Base-by-base conservation (phyloP, 2,797 vertebrate genomes). In the Podarcis siculus region DNA sequence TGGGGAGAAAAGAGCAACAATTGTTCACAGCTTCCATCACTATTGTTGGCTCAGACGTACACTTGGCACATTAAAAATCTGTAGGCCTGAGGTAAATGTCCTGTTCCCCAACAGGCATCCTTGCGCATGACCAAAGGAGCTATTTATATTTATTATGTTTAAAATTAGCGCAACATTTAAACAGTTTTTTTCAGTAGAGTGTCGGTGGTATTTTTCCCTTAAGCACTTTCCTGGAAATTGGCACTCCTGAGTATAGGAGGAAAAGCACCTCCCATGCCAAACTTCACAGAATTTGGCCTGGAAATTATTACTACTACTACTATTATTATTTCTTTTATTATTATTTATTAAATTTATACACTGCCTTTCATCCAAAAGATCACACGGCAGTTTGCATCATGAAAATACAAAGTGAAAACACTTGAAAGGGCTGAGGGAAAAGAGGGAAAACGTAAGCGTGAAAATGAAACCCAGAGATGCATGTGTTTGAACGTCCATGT, bases 131-230 rank as follows among this genome's bases (percentile, higher is more conserved):
- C 10, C 8, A 15, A 85, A 75, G 21, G 30, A 12, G 49, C 30
- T 82, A 42, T 64, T 87, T 45, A 27, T 82, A 7, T 64, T 61
- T 67, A 37, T 13, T 77, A 37, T 55, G 25, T 30, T 87, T 76
- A 30, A 82, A 76, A 87, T 87, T 76, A 69, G 45, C 78, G 58
- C 27, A 61, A 32, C 32, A 72, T 32, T 32, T 86, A 30, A 78
- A 67, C 77, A 9, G 12, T 32, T 58, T 80, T n/a, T 61, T 15
- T 27, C 72, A 58, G 21, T 55, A 55, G 49, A 49, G n/a, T 35
- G 25, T 66, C 27, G 23, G n/a, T 49, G 39, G 6, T 13, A 4
- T 32, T 82, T 83, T 67, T n/a, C n/a, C 17, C 67, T 37, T 67
- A 45, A 85, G 58, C 27, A 35, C 83, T n/a, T 78, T 32, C 17